Conservation (phyloP, 2,888 invertebrate genomes). For the Melanophora roralis region DNA sequence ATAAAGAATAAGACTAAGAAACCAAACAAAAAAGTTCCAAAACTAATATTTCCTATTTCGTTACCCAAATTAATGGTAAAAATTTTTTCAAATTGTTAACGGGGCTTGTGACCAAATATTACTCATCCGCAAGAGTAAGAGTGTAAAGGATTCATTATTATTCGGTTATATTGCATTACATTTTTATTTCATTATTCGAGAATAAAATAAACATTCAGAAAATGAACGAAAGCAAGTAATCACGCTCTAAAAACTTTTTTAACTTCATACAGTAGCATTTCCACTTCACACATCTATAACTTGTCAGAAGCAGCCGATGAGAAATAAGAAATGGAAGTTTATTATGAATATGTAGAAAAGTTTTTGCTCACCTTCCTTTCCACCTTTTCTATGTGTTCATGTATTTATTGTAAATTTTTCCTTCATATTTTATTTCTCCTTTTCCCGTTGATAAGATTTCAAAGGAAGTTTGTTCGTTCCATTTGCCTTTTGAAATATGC, state of each 20-base stretch:
- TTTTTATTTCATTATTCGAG: conserved; percentile 53
- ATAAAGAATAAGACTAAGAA: too few species aligned
- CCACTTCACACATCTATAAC: conserved; percentile 24
- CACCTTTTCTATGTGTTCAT: conserved; percentile 18
- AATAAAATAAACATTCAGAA: not conserved
- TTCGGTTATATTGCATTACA: conserved; percentile 58
- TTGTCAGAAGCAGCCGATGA: conserved; percentile 11
- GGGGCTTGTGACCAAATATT: conserved; percentile 1
- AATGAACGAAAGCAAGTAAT: conserved; percentile 49
- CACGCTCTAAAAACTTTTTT: conserved; percentile 48
- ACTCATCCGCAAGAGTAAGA: too few species aligned
- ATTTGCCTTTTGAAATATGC: conserved; percentile 30
- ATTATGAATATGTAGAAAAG: conserved; percentile 20
- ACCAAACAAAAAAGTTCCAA: too few species aligned
- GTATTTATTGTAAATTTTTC: conserved; percentile 8
- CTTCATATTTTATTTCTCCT: not conserved
- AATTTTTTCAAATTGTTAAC: not conserved
- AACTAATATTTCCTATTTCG: too few species aligned
- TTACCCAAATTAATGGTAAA: too few species aligned
- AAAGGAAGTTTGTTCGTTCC: conserved; percentile 17
- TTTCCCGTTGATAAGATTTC: conserved; percentile 19
- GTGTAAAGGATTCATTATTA: conserved; percentile 59
- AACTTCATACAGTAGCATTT: conserved; percentile 9
- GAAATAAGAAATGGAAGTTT: too few species aligned
- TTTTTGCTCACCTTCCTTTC: conserved; percentile 5